These are phyloP conservation scores for Prionailurus bengalensis DNA, from an alignment of 2,113 vertebrate species.

Conservation along the genomic window DNA sequence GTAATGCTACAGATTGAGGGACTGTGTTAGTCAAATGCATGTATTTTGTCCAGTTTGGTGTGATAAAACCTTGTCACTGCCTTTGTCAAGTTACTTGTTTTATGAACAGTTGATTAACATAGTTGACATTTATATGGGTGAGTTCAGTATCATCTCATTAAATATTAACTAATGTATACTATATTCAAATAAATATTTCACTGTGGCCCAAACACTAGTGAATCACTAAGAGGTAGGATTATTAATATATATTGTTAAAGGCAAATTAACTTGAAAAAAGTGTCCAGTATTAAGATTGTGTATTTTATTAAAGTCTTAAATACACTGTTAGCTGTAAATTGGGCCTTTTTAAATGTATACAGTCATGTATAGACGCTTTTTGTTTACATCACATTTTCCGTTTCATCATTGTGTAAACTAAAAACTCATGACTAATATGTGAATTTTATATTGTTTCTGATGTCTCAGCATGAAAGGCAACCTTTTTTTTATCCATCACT, in stretches of 20 bases:
- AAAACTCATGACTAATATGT: slow-evolving; percentile 68
- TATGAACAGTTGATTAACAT: slow-evolving; percentile 27
- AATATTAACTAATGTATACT: slow-evolving; percentile 4
- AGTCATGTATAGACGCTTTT: neutral
- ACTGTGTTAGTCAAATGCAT: neutral
- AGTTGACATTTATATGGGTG: slow-evolving; percentile 40
- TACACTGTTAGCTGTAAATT: neutral
- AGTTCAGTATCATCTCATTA: slow-evolving; percentile 38
- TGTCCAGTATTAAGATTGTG: neutral
- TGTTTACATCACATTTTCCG: slow-evolving; percentile 7
- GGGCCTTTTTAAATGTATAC: slow-evolving; percentile 11
- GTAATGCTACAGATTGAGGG: neutral
- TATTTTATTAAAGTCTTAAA: slow-evolving; percentile 5
- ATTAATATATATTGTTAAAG: neutral
- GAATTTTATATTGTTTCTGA: slow-evolving; percentile 51
- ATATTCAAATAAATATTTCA: slow-evolving; percentile 3
- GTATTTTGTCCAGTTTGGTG: slow-evolving; percentile 52
- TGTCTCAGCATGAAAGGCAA: slow-evolving; percentile 63
- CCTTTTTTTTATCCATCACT: slow-evolving; percentile 22
- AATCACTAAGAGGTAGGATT: neutral
- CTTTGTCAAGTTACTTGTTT: slow-evolving; percentile 60
- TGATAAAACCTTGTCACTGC: slow-evolving; percentile 54
- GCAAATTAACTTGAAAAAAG: neutral
- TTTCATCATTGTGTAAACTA: slow-evolving; percentile 44
- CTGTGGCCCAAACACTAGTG: neutral